A percentile compares a stretch with the other conserved stretches of the same genome.
Conservation (phyloP, 2,113 vertebrate species). For the Tragelaphus buxtoni region DNA sequence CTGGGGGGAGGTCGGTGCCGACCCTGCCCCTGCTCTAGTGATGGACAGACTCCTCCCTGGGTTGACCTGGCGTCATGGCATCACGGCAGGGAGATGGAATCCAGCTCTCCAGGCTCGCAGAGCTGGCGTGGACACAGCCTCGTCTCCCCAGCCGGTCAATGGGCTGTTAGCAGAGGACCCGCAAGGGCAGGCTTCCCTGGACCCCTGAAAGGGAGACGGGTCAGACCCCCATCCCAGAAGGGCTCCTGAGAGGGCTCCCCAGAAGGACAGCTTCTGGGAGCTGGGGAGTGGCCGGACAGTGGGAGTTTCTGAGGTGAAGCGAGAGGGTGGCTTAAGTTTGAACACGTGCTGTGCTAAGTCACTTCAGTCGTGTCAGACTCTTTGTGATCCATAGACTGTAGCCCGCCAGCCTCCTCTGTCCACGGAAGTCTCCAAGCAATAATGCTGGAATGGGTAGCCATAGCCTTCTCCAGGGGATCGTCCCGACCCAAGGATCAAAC, state of each 20-base stretch:
- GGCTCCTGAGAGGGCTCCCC: fast-evolving
- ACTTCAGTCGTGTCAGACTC: not conserved
- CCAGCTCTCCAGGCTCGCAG: fast-evolving
- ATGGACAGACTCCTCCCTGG: fast-evolving
- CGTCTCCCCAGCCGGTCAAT: fast-evolving
- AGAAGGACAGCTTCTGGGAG: fast-evolving
- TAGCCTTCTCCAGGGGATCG: not conserved
- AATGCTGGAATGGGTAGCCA: not conserved
- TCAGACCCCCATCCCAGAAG: fast-evolving
- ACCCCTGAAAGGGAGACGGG: fast-evolving
- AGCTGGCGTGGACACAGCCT: fast-evolving
- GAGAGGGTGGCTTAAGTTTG: not conserved
- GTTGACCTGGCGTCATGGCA: fast-evolving
- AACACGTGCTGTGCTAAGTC: not conserved
- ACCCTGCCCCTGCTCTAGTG: fast-evolving
- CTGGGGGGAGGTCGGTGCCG: fast-evolving
- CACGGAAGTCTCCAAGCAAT: not conserved
- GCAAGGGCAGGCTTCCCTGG: fast-evolving
- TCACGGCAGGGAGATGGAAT: fast-evolving
- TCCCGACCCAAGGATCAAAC: not conserved
- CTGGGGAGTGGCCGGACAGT: fast-evolving
- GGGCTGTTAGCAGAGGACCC: fast-evolving
- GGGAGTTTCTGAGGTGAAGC: fast-evolving
- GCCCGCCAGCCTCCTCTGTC: not conserved
- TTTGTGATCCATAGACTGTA: fast-evolving